Evolutionary conservation across 30 jellyfish, hydroid and myxozoan species (phyloP).

Genomic region (Cassiopea andromeda): DNA sequence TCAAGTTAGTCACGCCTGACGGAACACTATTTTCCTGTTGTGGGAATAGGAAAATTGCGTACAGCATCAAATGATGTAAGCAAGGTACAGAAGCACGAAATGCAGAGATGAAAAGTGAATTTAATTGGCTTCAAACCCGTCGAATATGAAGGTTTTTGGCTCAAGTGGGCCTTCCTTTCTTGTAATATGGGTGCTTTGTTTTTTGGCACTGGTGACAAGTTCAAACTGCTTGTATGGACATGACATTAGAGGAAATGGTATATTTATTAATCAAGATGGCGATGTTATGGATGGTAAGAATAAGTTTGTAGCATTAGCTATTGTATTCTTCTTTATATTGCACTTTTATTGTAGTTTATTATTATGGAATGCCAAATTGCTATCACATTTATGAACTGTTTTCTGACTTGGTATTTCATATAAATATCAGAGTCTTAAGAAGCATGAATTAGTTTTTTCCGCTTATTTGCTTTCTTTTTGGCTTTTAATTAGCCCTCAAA

Average conservation of each 20-base stretch:
- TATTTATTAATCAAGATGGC: not conserved
- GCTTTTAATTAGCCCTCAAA: too few species aligned
- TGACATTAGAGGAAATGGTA: not conserved
- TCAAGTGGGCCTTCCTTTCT: not conserved
- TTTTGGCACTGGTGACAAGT: not conserved
- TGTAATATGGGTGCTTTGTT: not conserved
- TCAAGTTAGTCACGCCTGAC: not conserved
- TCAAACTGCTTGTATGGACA: not conserved
- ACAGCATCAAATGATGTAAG: not conserved
- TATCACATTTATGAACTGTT: too few species aligned
- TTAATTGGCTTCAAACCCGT: not conserved
- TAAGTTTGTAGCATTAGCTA: not conserved
- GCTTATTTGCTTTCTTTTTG: too few species aligned
- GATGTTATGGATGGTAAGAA: not conserved
- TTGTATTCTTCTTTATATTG: not conserved
- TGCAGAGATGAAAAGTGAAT: not conserved
- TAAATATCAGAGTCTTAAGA: too few species aligned
- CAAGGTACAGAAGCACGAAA: not conserved
- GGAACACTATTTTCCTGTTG: not conserved
- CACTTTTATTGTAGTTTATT: not conserved
- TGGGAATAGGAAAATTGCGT: not conserved
- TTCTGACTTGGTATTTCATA: too few species aligned
- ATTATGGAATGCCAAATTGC: not conserved
- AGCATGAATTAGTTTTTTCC: too few species aligned
- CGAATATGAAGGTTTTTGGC: not conserved